Percentiles rank a stretch among this genome's conserved stretches.
These are phyloP conservation scores for Spodoptera picta DNA, from an alignment of 2,888 invertebrate species.

Conservation along the genomic window DNA sequence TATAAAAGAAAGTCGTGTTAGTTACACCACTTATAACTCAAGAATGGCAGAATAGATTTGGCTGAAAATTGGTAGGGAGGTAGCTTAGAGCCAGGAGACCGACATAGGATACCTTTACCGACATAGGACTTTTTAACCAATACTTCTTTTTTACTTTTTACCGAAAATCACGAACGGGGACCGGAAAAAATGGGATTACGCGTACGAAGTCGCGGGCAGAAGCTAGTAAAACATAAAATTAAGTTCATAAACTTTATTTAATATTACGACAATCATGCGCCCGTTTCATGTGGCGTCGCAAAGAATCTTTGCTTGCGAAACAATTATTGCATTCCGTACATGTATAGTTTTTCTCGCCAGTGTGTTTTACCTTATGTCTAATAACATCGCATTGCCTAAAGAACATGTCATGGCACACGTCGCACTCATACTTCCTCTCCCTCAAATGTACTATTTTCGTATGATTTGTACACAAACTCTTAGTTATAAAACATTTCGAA, in stretches of 20 bases:
- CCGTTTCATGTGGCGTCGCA: conserved; percentile 76
- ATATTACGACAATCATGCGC: conserved; percentile 61
- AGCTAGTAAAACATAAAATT: conserved; percentile 2
- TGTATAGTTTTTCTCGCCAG: conserved; percentile 73
- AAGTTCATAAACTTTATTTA: conserved; percentile 21
- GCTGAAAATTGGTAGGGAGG: too few relatives aligned
- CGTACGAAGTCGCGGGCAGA: too few relatives aligned
- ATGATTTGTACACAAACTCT: conserved; percentile 78
- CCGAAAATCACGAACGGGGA: too few relatives aligned
- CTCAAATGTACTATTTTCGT: conserved; percentile 79
- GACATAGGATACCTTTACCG: too few relatives aligned
- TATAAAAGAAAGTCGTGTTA: too few relatives aligned
- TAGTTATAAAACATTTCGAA: conserved; percentile 74
- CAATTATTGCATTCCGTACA: conserved; percentile 71
- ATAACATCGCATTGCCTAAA: conserved; percentile 77
- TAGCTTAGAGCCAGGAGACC: too few relatives aligned
- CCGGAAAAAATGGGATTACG: too few relatives aligned
- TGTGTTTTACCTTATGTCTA: conserved; percentile 77
- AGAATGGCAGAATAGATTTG: too few relatives aligned
- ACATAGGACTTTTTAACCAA: too few relatives aligned
- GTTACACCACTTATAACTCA: too few relatives aligned
- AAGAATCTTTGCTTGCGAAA: conserved; percentile 78
- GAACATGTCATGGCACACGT: conserved; percentile 75
- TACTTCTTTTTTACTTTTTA: too few relatives aligned
- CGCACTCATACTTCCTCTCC: conserved; percentile 77